Conservation (phyloP, 2,113 vertebrate genomes). For the Crotalus viridis region DNA sequence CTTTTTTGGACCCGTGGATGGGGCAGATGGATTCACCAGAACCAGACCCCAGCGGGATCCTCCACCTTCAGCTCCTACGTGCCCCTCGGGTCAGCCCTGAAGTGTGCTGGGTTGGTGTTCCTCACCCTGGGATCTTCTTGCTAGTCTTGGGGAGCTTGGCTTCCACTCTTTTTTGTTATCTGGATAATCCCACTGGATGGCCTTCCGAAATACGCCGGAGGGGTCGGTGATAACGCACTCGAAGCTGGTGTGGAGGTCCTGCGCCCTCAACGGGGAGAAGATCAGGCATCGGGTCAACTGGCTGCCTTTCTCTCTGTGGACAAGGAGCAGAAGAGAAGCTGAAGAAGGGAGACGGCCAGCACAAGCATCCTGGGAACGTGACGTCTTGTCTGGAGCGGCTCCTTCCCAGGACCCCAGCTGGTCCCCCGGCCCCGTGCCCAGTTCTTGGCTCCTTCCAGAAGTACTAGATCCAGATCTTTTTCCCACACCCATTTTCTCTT, state of each 20-base stretch:
- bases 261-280: conserved; percentile 37
- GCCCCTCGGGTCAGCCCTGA: background rate
- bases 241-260: conserved; percentile 62
- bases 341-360: fast-evolving
- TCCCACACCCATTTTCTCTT: background rate
- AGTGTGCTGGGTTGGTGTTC: background rate
- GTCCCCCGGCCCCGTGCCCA: background rate
- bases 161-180: fast-evolving
- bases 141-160: fast-evolving
- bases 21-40: background rate
- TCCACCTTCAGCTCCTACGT: background rate
- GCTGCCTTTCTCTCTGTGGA: background rate
- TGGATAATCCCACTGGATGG: background rate
- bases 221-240: conserved; percentile 64
- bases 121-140: background rate
- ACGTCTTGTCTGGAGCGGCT: background rate
- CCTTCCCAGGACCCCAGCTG: background rate
- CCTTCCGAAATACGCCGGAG: background rate
- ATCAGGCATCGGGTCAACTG: conserved; percentile 39
- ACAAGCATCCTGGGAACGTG: background rate
- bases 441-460: background rate
- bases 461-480: background rate
- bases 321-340: no score
- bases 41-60: background rate
- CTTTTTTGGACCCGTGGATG: background rate